Percentiles rank a stretch among this genome's conserved stretches.
phyloP scores from a whole-genome alignment of 1,140 invertebrate genomes.

The Cephus cinctus region DNA sequence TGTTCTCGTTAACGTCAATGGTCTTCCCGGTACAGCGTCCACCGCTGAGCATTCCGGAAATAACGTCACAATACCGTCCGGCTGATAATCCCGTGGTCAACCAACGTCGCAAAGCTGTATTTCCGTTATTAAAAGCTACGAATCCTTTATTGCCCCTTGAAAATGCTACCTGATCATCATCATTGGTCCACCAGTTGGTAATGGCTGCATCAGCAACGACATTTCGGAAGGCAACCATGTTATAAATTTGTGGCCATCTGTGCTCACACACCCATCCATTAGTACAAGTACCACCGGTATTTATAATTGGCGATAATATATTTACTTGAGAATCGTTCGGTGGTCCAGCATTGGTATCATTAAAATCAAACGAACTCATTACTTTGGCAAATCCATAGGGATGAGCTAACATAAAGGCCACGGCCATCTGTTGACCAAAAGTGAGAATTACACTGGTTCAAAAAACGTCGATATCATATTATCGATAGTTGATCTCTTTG shows the following conservation, averaged over 20 bases:
- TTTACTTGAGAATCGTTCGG: slow-evolving; percentile 54
- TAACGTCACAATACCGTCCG: slow-evolving; percentile 79
- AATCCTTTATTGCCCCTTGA: slow-evolving; percentile 65
- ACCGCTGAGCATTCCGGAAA: slow-evolving; percentile 65
- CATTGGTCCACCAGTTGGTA: slow-evolving; percentile 68
- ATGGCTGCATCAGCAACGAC: slow-evolving; percentile 57
- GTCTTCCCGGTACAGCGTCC: slow-evolving; percentile 69
- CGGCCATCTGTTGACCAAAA: slow-evolving; percentile 59
- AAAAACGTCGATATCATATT: not conserved
- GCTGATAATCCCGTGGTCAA: slow-evolving; percentile 69
- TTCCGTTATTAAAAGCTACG: slow-evolving; percentile 66
- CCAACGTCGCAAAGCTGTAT: slow-evolving; percentile 54
- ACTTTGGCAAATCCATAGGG: slow-evolving; percentile 68
- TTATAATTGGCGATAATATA: slow-evolving; percentile 63
- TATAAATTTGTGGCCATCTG: slow-evolving; percentile 71
- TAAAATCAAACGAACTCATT: slow-evolving; percentile 71
- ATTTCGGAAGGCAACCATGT: slow-evolving; percentile 73
- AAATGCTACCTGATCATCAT: slow-evolving; percentile 71
- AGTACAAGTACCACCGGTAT: slow-evolving; percentile 65
- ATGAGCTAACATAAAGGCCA: slow-evolving; percentile 72
- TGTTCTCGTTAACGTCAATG: slow-evolving; percentile 63
- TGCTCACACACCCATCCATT: slow-evolving; percentile 85
- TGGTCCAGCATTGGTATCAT: slow-evolving; percentile 50
- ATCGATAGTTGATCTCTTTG: no score
- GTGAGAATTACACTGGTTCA: not conserved